phyloP scores from a whole-genome alignment of 2,797 vertebrate genomes.

The Chrosomus eos region DNA sequence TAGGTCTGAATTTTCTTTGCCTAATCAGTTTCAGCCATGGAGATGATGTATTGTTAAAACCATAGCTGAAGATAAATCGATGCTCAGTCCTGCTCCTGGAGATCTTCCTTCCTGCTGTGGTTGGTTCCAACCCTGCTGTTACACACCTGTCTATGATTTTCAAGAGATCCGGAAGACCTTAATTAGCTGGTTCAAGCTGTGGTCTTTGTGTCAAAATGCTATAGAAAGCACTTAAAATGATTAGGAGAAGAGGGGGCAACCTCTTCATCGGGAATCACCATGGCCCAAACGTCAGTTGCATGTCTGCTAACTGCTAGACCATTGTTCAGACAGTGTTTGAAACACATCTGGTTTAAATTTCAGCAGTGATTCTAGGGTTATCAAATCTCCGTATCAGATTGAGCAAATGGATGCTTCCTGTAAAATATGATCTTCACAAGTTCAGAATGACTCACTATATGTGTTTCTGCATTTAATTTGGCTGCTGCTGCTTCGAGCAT shows the following conservation, averaged over 20 bases:
- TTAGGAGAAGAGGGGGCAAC: not conserved
- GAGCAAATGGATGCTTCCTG: conserved; percentile 19
- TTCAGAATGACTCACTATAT: conserved; percentile 17
- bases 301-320: not conserved
- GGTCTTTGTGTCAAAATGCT: not conserved
- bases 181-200: not conserved
- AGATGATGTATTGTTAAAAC: not conserved
- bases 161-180: not conserved
- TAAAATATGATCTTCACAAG: not conserved
- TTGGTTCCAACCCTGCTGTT: conserved; percentile 16
- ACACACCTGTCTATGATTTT: conserved; percentile 22
- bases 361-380: not conserved
- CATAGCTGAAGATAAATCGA: not conserved
- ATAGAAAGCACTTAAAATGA: conserved; percentile 8
- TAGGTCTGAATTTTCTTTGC: not conserved
- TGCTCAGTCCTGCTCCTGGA: not conserved
- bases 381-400: conserved; percentile 1
- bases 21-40: not conserved
- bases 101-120: conserved; percentile 16
- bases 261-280: not conserved
- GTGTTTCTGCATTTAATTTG: conserved; percentile 10
- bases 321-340: not conserved
- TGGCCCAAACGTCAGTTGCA: not conserved
- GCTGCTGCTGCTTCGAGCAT: not conserved
- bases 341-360: not conserved